Base-by-base conservation (phyloP, 2,113 vertebrate species). In the Platysteira castanea region DNA sequence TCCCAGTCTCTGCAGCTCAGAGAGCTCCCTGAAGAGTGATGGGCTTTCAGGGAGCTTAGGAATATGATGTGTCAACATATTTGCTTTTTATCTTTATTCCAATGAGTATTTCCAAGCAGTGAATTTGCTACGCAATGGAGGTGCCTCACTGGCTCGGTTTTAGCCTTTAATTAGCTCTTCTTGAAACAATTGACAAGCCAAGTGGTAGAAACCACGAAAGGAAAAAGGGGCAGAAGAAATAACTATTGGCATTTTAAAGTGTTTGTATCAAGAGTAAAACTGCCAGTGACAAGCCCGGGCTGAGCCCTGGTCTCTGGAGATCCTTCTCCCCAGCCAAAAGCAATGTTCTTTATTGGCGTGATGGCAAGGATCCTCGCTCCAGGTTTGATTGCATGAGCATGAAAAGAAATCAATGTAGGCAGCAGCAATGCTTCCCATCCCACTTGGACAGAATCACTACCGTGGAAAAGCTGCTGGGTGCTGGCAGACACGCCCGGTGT, bases 101-200 rank as follows among this genome's bases (percentile, higher is more conserved):
- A 44, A 16, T 42, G 70, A 69, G 61, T 83, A 69, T 76, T 93
- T 92, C 77, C 81, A 89, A 84, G 56, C 77, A 73, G 57, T 27
- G 81, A 80, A 52, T 70, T 69, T 89, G 64, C 63, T 63, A 44
- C 4, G 1, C 76, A 31, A 13, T 57, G 78, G 67, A 93, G 84
- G 70, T 94, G 68, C 49, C 74, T 88, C 80, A 28, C 15, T 89
- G 60, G 56, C 70, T 91, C 67, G 4, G 46, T 39, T 75, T 90
- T 91, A 92, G 54, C 60, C 75, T 94, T 70, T 96, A 94, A 83
- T 93, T 96, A 94, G 73, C 84, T 89, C 37, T 60, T 87, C 89
- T 64, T 90, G 75, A 95, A 95, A 94, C 42, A 95, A 93, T 49
- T 90, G 89, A 90, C 60, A 80, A 54, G 52, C 26, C 90, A 93